These are phyloP conservation scores for Bovichtus diacanthus DNA, from an alignment of 2,797 vertebrate species.

Conservation along the genomic window DNA sequence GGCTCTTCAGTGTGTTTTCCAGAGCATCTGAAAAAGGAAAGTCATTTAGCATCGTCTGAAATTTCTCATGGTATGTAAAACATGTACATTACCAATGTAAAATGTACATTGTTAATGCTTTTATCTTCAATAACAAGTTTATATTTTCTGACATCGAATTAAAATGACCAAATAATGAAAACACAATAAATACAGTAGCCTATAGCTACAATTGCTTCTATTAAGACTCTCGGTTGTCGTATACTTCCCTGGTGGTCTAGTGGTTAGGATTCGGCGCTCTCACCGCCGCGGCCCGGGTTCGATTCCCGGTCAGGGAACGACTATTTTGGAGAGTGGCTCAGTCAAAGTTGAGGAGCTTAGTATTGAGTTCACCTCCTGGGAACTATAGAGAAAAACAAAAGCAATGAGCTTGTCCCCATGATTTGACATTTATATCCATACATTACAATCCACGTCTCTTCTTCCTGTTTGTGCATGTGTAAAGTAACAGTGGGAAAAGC, in stretches of 20 bases:
- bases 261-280: conserved; percentile 85
- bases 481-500: not conserved
- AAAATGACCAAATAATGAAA: not conserved
- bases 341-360: too few relatives aligned
- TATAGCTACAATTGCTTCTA: not conserved
- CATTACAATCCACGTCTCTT: too few relatives aligned
- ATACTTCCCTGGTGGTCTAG: conserved; percentile 75
- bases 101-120: too few relatives aligned
- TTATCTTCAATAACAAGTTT: not conserved
- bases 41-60: not conserved
- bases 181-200: not conserved
- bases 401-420: too few relatives aligned
- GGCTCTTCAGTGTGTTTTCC: not conserved
- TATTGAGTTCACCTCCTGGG: not conserved
- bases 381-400: not conserved
- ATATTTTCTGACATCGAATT: not conserved
- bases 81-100: too few relatives aligned
- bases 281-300: conserved; percentile 75
- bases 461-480: not conserved
- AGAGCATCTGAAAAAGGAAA: not conserved
- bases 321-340: too few relatives aligned
- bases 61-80: not conserved
- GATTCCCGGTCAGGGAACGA: conserved; percentile 77
- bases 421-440: too few relatives aligned
- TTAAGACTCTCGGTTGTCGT: not conserved